Evolutionary conservation across 2,797 vertebrate species (phyloP).

Genomic region (Scolopax bukidnonensis): DNA sequence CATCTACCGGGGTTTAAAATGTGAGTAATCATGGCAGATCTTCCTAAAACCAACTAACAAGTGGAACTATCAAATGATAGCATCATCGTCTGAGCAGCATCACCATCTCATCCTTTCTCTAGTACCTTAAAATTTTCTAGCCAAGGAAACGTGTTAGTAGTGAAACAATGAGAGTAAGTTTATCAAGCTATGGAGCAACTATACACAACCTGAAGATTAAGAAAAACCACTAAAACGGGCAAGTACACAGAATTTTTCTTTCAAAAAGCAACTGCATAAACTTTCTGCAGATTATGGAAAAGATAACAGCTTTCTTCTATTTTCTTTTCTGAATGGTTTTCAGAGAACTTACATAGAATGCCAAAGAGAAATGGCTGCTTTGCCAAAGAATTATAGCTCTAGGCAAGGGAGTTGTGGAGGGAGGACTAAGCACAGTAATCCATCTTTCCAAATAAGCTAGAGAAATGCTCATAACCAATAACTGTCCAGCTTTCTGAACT

Average conservation of each 20-base stretch:
- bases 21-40: neutral
- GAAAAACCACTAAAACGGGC: fast-evolving
- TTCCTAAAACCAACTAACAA: neutral
- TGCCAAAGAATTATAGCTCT: neutral
- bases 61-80: neutral
- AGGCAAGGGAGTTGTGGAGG: neutral
- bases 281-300: neutral
- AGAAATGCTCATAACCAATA: neutral
- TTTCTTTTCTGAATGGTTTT: neutral
- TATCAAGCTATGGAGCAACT: neutral
- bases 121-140: neutral
- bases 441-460: neutral
- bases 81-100: neutral
- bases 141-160: neutral
- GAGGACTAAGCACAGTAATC: neutral
- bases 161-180: neutral
- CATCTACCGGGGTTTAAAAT: neutral
- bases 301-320: neutral
- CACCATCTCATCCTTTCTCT: neutral
- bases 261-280: neutral
- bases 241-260: neutral
- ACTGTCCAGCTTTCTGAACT: neutral
- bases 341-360: neutral
- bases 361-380: neutral
- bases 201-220: neutral